phyloP scores from a whole-genome alignment of 2,113 vertebrate species.

The Tretioscincus oriximinensis region DNA sequence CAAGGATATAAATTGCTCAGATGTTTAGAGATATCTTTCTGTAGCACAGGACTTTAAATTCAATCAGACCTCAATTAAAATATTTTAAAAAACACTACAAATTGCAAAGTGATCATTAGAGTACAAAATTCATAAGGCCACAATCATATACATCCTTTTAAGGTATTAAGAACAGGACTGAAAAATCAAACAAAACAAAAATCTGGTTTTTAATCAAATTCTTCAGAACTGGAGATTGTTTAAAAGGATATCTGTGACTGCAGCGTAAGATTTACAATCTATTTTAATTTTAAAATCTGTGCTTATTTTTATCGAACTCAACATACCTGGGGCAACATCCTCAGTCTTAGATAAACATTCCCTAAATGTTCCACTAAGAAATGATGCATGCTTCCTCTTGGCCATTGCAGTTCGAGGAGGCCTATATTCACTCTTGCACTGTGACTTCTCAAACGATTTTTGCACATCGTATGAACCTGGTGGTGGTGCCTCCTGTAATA shows the following conservation, averaged over 20 bases:
- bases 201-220: no score
- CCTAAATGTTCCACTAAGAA: conserved; percentile 72
- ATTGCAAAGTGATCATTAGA: background rate
- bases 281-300: background rate
- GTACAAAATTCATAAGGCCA: background rate
- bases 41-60: background rate
- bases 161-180: no score
- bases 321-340: conserved; percentile 56
- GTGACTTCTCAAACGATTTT: conserved; percentile 70
- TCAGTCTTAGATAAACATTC: background rate
- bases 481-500: conserved; percentile 72
- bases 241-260: no score
- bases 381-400: conserved; percentile 72
- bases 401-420: conserved; percentile 66
- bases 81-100: background rate
- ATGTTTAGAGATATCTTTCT: background rate
- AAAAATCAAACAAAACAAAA: no score
- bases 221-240: no score
- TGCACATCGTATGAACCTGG: conserved; percentile 75
- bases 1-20: background rate
- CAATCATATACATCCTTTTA: no score
- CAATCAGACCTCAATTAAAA: background rate
- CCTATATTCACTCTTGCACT: conserved; percentile 57
- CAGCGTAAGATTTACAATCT: background rate
- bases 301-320: background rate